Evolutionary conservation across 2,113 vertebrate genomes (phyloP).

Genomic region (Pelusios castaneus): DNA sequence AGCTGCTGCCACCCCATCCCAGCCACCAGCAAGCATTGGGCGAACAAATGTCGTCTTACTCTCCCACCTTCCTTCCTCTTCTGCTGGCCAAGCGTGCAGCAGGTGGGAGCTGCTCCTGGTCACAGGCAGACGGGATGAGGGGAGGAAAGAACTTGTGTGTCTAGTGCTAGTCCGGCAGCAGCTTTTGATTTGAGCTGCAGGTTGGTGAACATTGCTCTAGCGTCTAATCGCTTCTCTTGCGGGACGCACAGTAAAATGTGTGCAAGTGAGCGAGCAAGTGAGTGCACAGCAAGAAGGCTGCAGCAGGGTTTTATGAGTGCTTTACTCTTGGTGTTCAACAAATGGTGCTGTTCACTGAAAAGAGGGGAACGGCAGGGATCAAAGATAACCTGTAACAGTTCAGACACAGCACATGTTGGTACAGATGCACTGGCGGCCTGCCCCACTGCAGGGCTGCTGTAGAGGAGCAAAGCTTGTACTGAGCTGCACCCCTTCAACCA

Average conservation of each 20-base stretch:
- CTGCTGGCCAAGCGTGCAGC: not conserved
- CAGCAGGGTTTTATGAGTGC: no score
- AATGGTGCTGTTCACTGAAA: no score
- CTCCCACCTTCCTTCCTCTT: not conserved
- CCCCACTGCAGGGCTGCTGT: not conserved
- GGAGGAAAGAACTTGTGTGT: not conserved
- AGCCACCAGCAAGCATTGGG: not conserved
- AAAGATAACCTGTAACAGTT: not conserved
- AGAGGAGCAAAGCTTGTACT: not conserved
- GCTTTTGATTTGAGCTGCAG: not conserved
- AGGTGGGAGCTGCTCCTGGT: not conserved
- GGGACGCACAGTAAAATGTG: not conserved
- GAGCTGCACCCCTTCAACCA: not conserved
- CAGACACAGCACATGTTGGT: not conserved
- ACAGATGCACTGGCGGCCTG: not conserved
- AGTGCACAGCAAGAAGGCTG: no score
- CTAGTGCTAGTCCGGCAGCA: not conserved
- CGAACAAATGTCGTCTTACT: not conserved
- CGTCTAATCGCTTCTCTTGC: not conserved
- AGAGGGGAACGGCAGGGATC: no score
- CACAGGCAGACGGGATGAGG: not conserved
- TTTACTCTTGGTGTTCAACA: no score
- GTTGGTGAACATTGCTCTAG: not conserved
- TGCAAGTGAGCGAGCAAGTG: no score
- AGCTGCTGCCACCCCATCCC: not conserved